A percentile compares a stretch with the other conserved stretches of the same genome.
phyloP scores from a whole-genome alignment of 2,797 vertebrate genomes.

The Apogon talboti region DNA sequence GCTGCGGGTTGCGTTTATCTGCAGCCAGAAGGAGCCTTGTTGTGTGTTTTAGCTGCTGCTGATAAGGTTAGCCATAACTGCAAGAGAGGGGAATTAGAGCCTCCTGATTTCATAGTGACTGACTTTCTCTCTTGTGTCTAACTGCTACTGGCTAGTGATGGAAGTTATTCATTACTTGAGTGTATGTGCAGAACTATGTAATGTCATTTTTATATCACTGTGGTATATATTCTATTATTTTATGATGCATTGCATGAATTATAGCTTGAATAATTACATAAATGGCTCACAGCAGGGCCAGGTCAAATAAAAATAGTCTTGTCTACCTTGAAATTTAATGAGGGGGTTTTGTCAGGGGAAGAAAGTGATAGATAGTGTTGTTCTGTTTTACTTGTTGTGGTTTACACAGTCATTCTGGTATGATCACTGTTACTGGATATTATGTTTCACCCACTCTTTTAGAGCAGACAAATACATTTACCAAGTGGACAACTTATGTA shows the following conservation, averaged over 20 bases:
- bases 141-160: constrained; percentile 21
- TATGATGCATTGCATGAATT: neutral
- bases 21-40: constrained; percentile 64
- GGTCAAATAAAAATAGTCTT: constrained; percentile 5
- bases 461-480: neutral
- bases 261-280: neutral
- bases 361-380: constrained; percentile 11
- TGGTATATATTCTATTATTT: constrained; percentile 4
- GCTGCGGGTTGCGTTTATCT: constrained; percentile 62
- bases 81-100: constrained; percentile 43
- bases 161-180: constrained; percentile 19
- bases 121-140: constrained; percentile 22
- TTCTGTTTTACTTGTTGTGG: constrained; percentile 3
- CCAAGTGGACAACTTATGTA: too few relatives aligned
- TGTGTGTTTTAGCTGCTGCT: constrained; percentile 68
- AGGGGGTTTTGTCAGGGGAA: constrained; percentile 6
- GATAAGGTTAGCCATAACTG: constrained; percentile 63
- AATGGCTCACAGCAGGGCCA: constrained; percentile 1
- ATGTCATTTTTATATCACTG: constrained; percentile 19
- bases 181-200: constrained; percentile 1
- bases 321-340: constrained; percentile 16
- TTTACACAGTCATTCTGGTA: too few relatives aligned
- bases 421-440: neutral
- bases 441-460: constrained; percentile 1
- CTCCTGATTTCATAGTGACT: constrained; percentile 14